Evolutionary conservation across 1,140 invertebrate genomes (phyloP).

Genomic region (Drosophila littoralis): DNA sequence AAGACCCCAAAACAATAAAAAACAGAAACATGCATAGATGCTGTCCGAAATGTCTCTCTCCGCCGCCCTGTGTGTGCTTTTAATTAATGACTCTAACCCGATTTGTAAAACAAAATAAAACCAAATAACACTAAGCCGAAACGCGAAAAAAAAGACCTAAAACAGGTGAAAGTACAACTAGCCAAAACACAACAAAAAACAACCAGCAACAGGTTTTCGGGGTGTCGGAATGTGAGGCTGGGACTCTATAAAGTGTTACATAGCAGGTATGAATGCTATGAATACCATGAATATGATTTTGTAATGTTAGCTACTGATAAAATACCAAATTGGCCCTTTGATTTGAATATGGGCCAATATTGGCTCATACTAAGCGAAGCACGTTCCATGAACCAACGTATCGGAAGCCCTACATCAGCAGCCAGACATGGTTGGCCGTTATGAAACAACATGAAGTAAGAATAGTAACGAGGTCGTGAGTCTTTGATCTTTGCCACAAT

Average conservation of each 20-base stretch:
- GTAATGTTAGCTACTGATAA: slow-evolving; percentile 10
- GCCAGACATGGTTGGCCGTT: slow-evolving; percentile 3
- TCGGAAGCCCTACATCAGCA: neutral
- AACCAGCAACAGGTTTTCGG: slow-evolving; percentile 50
- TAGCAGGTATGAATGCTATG: slow-evolving; percentile 38
- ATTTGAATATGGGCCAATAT: slow-evolving; percentile 27
- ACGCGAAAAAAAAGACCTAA: slow-evolving; percentile 44
- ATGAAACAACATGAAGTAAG: slow-evolving; percentile 29
- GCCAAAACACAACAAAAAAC: slow-evolving; percentile 35
- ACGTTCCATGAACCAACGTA: neutral
- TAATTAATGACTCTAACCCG: slow-evolving; percentile 62
- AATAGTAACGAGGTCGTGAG: slow-evolving; percentile 12
- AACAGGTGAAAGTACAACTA: slow-evolving; percentile 62
- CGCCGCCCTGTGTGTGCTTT: slow-evolving; percentile 22
- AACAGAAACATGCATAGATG: slow-evolving; percentile 16
- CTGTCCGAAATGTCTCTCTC: slow-evolving; percentile 6
- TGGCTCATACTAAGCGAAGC: slow-evolving; percentile 3
- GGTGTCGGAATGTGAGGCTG: slow-evolving; percentile 45
- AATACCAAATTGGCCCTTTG: slow-evolving; percentile 12
- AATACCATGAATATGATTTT: slow-evolving; percentile 27
- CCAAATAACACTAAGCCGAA: slow-evolving; percentile 36
- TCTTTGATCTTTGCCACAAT: slow-evolving; percentile 18
- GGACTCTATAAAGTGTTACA: slow-evolving; percentile 59
- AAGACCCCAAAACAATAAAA: slow-evolving; percentile 24
- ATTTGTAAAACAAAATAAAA: slow-evolving; percentile 61